Evolutionary conservation across 2,113 vertebrate species (phyloP).

Genomic region (Ceuthmochares aereus): DNA sequence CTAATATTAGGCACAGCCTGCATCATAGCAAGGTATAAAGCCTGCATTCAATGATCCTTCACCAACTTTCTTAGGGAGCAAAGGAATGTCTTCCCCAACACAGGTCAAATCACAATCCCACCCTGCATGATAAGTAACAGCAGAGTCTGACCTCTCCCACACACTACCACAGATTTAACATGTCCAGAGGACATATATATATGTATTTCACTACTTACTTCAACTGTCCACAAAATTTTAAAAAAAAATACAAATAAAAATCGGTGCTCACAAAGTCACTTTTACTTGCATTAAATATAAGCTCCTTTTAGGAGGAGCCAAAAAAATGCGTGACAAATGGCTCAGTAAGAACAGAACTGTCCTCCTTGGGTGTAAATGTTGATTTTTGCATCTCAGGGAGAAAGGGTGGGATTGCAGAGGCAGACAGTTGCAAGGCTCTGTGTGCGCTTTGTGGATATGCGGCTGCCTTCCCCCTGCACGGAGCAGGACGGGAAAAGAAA

Average conservation of each 20-base stretch:
- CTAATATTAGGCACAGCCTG: neutral
- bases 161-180: neutral
- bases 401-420: neutral
- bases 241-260: neutral
- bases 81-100: neutral
- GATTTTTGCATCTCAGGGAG: neutral
- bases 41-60: neutral
- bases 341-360: neutral
- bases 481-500: fast-evolving
- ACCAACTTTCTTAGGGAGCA: neutral
- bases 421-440: neutral
- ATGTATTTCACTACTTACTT: neutral
- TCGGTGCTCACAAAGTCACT: neutral
- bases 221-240: neutral
- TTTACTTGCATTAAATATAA: neutral
- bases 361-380: neutral
- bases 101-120: neutral
- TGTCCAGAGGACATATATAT: neutral
- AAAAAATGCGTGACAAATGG: fast-evolving
- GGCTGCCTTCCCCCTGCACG: fast-evolving
- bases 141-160: neutral
- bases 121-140: neutral
- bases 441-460: fast-evolving
- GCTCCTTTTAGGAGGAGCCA: neutral
- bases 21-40: neutral